A percentile compares a stretch with the other conserved stretches of the same genome.
Conservation (phyloP, 2,797 vertebrate species). For the Gymnoscopelus braueri region DNA sequence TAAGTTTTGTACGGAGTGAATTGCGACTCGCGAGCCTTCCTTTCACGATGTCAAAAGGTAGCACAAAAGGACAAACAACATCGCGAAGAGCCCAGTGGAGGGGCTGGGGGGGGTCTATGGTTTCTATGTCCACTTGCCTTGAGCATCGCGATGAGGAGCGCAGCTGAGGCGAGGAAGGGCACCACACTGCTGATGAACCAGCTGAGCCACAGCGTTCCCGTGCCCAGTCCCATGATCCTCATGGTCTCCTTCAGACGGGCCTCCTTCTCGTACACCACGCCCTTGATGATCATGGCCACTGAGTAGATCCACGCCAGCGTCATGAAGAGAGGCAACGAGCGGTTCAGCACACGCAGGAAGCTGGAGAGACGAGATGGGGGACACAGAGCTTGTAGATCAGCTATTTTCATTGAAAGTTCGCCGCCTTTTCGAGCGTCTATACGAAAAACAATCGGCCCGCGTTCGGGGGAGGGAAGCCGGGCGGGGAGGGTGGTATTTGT, state of each 20-base stretch:
- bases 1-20: too few relatives aligned
- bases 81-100: too few relatives aligned
- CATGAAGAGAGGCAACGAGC: constrained; percentile 92
- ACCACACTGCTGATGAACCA: constrained; percentile 92
- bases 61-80: too few relatives aligned
- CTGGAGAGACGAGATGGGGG: constrained; percentile 63
- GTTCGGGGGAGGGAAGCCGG: too few relatives aligned
- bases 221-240: constrained; percentile 90
- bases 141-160: constrained; percentile 85
- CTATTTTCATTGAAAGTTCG: too few relatives aligned
- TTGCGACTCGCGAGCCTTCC: too few relatives aligned
- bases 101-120: too few relatives aligned
- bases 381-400: too few relatives aligned
- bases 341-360: constrained; percentile 89
- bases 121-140: constrained; percentile 76
- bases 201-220: constrained; percentile 87
- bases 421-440: too few relatives aligned
- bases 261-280: constrained; percentile 92
- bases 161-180: constrained; percentile 87
- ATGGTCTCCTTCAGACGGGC: constrained; percentile 90
- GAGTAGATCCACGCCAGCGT: constrained; percentile 94
- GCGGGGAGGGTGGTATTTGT: too few relatives aligned
- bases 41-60: too few relatives aligned
- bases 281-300: constrained; percentile 93
- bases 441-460: too few relatives aligned